A percentile compares a stretch with the other conserved stretches of the same genome.
Conservation (phyloP, 2,888 invertebrate species). For the Mythimna impura region DNA sequence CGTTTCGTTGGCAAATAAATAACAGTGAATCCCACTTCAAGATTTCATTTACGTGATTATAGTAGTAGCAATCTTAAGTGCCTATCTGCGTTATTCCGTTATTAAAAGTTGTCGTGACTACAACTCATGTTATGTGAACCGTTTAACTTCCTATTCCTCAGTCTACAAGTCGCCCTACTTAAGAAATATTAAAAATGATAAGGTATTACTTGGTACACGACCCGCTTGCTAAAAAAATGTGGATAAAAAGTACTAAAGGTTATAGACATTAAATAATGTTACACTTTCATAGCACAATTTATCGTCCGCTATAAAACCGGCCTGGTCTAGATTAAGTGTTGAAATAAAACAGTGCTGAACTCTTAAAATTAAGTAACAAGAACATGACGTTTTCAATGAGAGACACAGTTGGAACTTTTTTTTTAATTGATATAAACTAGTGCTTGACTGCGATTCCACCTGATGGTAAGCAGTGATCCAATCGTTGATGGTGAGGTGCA, state of each 20-base stretch:
- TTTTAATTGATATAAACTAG: no score
- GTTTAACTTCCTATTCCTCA: slow-evolving; percentile 66
- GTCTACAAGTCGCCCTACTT: slow-evolving; percentile 61
- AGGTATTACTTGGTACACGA: slow-evolving; percentile 54
- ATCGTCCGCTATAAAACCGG: slow-evolving; percentile 23
- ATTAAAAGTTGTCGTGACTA: slow-evolving; percentile 72
- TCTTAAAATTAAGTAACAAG: slow-evolving; percentile 25
- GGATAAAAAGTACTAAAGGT: slow-evolving; percentile 42
- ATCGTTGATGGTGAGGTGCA: no score
- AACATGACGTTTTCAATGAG: slow-evolving; percentile 8
- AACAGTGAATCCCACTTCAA: slow-evolving; percentile 27
- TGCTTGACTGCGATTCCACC: no score
- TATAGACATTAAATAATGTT: slow-evolving; percentile 31
- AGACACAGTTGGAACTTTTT: slow-evolving; percentile 9
- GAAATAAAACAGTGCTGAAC: slow-evolving; percentile 31
- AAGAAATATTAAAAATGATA: slow-evolving; percentile 63
- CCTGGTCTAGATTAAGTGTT: slow-evolving; percentile 35
- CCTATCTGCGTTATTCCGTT: slow-evolving; percentile 57
- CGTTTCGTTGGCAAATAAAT: slow-evolving; percentile 29
- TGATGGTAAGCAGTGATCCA: no score
- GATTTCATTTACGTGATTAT: slow-evolving; percentile 56
- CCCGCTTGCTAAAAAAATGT: slow-evolving; percentile 37
- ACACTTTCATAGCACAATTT: slow-evolving; percentile 31
- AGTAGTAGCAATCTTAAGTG: slow-evolving; percentile 52
- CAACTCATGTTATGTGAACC: slow-evolving; percentile 65